These are phyloP conservation scores for Prunella strophiata DNA, from an alignment of 2,797 vertebrate species.

Conservation along the genomic window DNA sequence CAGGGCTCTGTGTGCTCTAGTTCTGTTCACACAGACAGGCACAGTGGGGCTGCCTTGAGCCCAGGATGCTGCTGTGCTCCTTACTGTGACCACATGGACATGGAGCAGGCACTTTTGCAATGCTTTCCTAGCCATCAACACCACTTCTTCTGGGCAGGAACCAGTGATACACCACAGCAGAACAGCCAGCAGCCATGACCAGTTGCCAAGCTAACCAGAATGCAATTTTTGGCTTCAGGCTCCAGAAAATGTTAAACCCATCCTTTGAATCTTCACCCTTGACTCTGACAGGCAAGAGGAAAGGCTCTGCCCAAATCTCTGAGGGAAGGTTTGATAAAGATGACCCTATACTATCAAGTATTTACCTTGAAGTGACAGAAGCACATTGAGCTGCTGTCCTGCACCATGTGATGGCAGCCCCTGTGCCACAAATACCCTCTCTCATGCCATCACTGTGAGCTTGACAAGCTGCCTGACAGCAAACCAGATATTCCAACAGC, in stretches of 20 bases:
- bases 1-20: background rate
- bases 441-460: background rate
- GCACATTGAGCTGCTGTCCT: background rate
- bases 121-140: background rate
- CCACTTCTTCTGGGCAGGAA: background rate
- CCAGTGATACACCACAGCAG: background rate
- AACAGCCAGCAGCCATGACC: background rate
- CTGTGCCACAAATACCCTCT: background rate
- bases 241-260: background rate
- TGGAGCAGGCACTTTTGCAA: background rate
- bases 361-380: background rate
- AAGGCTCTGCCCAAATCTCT: background rate
- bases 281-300: background rate
- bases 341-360: background rate
- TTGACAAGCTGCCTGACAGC: background rate
- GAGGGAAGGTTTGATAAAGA: background rate
- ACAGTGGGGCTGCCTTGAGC: background rate
- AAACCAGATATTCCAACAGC: background rate
- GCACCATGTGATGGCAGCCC: background rate
- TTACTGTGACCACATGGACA: background rate
- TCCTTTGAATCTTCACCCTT: background rate
- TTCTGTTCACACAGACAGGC: background rate
- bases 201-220: background rate
- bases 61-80: background rate
- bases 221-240: background rate